Conservation (phyloP, 2,797 vertebrate genomes). For the Thaleichthys pacificus region DNA sequence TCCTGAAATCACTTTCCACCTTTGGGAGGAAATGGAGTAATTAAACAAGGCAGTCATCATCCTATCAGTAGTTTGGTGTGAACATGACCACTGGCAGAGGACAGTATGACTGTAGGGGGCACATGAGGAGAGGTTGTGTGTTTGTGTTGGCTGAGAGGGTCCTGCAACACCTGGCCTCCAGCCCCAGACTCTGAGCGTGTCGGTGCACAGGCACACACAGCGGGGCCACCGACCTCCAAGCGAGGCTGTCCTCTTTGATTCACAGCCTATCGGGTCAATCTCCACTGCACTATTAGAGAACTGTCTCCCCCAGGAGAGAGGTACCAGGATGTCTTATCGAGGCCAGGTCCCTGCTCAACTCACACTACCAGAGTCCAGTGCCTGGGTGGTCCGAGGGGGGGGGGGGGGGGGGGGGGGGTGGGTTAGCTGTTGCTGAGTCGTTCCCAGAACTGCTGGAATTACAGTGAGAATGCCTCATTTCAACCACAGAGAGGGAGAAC, state of each 20-base stretch:
- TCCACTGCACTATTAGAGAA: slow-evolving; percentile 55
- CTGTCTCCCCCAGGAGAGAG: slow-evolving; percentile 42
- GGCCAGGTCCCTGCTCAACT: slow-evolving; percentile 47
- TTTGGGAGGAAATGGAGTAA: slow-evolving; percentile 40
- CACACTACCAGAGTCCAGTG: slow-evolving; percentile 43
- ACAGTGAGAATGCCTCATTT: slow-evolving; percentile 67
- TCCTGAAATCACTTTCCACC: too few relatives aligned
- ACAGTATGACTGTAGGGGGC: slow-evolving; percentile 63
- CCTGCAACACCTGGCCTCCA: slow-evolving; percentile 58
- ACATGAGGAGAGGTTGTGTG: slow-evolving; percentile 70
- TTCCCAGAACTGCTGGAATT: slow-evolving; percentile 72
- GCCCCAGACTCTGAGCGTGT: slow-evolving; percentile 32
- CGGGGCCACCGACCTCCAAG: neutral
- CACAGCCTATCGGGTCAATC: slow-evolving; percentile 49
- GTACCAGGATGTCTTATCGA: slow-evolving; percentile 63
- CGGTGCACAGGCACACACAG: neutral
- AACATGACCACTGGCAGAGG: slow-evolving; percentile 64
- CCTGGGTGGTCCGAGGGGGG: slow-evolving; percentile 72
- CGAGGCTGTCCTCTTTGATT: slow-evolving; percentile 49
- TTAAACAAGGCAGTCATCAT: slow-evolving; percentile 32
- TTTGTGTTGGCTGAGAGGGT: slow-evolving; percentile 72
- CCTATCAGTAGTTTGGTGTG: slow-evolving; percentile 55
- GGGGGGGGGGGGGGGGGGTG: slow-evolving; percentile 35
- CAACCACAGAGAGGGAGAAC: slow-evolving; percentile 52
- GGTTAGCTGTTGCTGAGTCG: slow-evolving; percentile 50